Evolutionary conservation across 2,888 invertebrate species (phyloP), one percentile per base, ranked within the genome.

Genomic region (Hymenopus coronatus): DNA sequence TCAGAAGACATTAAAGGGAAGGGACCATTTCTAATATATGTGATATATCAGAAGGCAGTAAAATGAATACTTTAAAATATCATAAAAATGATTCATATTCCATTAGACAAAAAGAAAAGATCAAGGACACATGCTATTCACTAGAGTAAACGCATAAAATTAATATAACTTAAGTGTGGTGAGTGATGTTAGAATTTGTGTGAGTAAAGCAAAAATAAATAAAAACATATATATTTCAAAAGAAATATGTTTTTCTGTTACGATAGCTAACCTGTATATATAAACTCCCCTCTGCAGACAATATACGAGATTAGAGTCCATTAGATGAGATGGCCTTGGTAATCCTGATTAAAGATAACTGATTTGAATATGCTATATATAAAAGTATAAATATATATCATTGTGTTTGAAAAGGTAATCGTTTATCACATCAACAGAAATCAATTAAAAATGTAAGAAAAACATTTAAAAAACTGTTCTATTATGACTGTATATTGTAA

Each of bases 401-500:
- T n/a, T 87, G 87, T 87, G 33, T 87, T 27, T 87, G 82, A 70
- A 27, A 87, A 82, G 20, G 20, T 70, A 70, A 70, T 70, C 25
- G 20, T 70, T 70, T 54, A 54, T 15, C 54, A 70, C 20, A 14
- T 70, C 54, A 70, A 70, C 54, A 70, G 54, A 70, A 70, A 15
- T 20, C 20, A 70, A 70, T 70, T 70, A 70, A 70, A 70, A 70
- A 20, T 20, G 20, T 20, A 25, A 20, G 20, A 28, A 82, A 30
- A 87, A 0, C 14, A 33, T 25, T 20, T 87, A 85, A 82, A 87
- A 30, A 82, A 82, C 28, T 87, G 82, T 87, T 87, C 87, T 82
- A 82, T 87, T 82, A 87, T 82, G 82, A 87, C 28, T 87, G 87
- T 89, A 83, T 87, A 89, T 86, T 89, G 89, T 89, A 89, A 89